phyloP scores from a whole-genome alignment of 2,113 vertebrate species.

The Phaethon lepturus region DNA sequence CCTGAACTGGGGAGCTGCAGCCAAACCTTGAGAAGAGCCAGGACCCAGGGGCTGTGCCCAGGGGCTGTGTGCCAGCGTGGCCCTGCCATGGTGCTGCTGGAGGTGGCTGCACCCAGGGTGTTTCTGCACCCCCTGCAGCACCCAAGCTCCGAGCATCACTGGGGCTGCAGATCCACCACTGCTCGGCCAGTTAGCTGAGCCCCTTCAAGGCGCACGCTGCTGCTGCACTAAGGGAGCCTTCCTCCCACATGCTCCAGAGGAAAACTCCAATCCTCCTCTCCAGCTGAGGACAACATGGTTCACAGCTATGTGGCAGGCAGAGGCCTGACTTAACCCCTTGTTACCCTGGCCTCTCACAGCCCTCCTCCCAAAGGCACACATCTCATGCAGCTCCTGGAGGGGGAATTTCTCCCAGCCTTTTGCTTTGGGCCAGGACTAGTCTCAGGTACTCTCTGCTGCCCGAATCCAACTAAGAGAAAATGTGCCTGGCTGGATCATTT shows the following conservation, averaged over 20 bases:
- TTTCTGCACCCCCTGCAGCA: background rate
- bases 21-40: background rate
- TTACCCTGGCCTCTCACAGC: background rate
- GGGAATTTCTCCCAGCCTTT: background rate
- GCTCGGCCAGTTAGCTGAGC: background rate
- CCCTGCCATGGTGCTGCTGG: background rate
- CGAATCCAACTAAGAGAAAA: background rate
- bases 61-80: background rate
- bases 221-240: background rate
- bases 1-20: background rate
- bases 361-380: background rate
- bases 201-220: background rate
- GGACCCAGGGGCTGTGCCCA: background rate
- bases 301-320: background rate
- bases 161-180: background rate
- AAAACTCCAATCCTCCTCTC: background rate
- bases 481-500: background rate
- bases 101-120: background rate
- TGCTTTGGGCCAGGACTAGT: background rate
- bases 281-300: background rate
- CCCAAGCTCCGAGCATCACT: background rate
- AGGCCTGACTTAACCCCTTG: background rate
- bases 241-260: background rate
- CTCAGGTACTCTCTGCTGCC: background rate
- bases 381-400: background rate